phyloP scores from a whole-genome alignment of 2,797 vertebrate species.

The Aldrovandia affinis region DNA sequence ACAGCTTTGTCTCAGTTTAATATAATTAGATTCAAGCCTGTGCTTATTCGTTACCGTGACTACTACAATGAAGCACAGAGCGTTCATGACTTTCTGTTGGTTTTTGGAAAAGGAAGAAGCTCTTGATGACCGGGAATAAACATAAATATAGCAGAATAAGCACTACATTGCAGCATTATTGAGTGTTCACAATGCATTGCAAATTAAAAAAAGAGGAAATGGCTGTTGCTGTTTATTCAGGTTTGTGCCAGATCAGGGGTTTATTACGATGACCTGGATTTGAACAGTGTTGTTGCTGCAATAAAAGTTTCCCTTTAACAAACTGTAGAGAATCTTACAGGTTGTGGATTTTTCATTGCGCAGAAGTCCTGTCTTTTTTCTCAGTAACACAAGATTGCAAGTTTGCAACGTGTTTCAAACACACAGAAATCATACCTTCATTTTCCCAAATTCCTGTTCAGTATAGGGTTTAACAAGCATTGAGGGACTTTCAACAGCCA shows the following conservation, averaged over 20 bases:
- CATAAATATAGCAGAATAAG: not conserved
- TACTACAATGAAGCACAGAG: not conserved
- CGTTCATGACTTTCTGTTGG: not conserved
- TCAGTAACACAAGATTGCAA: not conserved
- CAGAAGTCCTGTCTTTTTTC: not conserved
- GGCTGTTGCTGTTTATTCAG: not conserved
- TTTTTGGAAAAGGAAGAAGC: not conserved
- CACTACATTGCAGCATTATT: not conserved
- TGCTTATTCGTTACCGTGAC: not conserved
- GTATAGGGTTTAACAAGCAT: too few relatives aligned
- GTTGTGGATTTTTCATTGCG: not conserved
- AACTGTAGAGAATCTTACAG: not conserved
- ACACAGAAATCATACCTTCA: too few relatives aligned
- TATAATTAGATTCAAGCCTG: not conserved
- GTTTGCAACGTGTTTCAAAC: too few relatives aligned
- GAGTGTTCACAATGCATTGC: not conserved
- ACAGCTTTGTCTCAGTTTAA: not conserved
- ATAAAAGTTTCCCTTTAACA: not conserved
- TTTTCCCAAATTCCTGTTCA: too few relatives aligned
- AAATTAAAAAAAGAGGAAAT: not conserved
- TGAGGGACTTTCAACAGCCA: too few relatives aligned
- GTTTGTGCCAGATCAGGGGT: not conserved
- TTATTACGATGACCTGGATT: not conserved
- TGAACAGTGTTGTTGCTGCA: not conserved
- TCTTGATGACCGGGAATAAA: not conserved